Conservation (phyloP, 2,797 vertebrate species). For the Melanotaenia pygmaea region DNA sequence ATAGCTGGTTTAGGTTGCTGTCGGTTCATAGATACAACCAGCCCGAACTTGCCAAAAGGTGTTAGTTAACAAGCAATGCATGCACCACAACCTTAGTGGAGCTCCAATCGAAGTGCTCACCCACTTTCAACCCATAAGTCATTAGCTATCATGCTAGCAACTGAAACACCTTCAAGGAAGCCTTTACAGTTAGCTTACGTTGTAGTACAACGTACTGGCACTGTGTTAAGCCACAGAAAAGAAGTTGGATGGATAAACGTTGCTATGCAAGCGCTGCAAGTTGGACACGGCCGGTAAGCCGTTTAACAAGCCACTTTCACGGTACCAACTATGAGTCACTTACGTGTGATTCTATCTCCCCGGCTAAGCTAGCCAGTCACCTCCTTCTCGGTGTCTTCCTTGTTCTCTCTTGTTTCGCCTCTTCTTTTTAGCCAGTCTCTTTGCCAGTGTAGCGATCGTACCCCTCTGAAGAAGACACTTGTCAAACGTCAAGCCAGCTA, state of each 20-base stretch:
- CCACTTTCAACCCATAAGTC: constrained; percentile 35
- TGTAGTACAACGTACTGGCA: constrained; percentile 54
- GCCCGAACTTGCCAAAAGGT: not conserved
- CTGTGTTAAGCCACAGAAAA: constrained; percentile 50
- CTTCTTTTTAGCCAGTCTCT: constrained; percentile 70
- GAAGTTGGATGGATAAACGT: constrained; percentile 42
- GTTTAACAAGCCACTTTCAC: constrained; percentile 26
- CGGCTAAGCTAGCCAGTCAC: constrained; percentile 78
- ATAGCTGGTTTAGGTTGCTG: not conserved
- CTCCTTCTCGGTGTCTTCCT: constrained; percentile 73
- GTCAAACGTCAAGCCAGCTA: constrained; percentile 42
- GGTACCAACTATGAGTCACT: constrained; percentile 54
- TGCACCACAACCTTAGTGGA: not conserved
- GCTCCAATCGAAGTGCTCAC: not conserved
- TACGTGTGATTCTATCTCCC: constrained; percentile 74
- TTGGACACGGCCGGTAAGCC: constrained; percentile 39
- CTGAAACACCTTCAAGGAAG: constrained; percentile 48
- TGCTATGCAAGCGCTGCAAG: constrained; percentile 48
- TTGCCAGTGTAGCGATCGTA: constrained; percentile 64
- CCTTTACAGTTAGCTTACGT: constrained; percentile 51
- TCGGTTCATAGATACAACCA: not conserved
- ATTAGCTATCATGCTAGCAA: constrained; percentile 58
- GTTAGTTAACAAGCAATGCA: not conserved
- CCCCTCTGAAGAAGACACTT: constrained; percentile 57
- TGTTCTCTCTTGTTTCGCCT: constrained; percentile 71